Base-by-base conservation (phyloP, 2,888 invertebrate genomes). In the Acronicta psi region DNA sequence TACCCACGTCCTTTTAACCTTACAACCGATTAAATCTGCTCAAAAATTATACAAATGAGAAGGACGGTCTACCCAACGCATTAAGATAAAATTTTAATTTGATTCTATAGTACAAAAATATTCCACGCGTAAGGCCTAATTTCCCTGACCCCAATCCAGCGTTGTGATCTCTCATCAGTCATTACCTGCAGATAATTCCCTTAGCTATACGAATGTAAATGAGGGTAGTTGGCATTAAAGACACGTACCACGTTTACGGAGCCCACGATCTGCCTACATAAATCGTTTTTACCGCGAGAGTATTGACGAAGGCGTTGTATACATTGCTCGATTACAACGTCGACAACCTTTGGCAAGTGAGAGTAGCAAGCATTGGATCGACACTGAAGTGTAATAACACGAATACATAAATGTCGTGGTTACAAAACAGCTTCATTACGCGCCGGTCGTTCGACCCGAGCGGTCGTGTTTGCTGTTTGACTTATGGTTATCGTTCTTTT, bases 161-260 rank as follows among this genome's bases (percentile, higher is more conserved):
- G 61, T 63, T 57, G 47, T 54, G 41, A 38, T 58, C 46, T 62
- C 76, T 80, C 77, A 77, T 83, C 79, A 77, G 65, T 64, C 64
- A 72, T 79, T 80, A 82, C 77, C 81, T 83, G 75, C 55, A 79
- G 74, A 80, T 81, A 81, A 84, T 82, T 79, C 71, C 58, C 63
- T 61, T 69, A 69, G 68, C 69, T 73, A 70, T 71, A 65, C 68
- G 68, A 73, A 85, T 84, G 81, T 71, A 84, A 83, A 89, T 86
- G 76, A 82, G 66, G 72, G 65, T 71, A 73, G 59, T 87, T 78
- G 47, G 69, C 45, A 85, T 80, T 81, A 76, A 51, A 53, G 72
- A 76, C 92, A 90, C 91, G 92, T 86, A 68, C 75, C 31, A 49
- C 69, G 73, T 85, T 86, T 83, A 84, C 82, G 64, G 76, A 78